phyloP scores from a whole-genome alignment of 35 echinoderm and acorn worm species.

The Diadema setosum region DNA sequence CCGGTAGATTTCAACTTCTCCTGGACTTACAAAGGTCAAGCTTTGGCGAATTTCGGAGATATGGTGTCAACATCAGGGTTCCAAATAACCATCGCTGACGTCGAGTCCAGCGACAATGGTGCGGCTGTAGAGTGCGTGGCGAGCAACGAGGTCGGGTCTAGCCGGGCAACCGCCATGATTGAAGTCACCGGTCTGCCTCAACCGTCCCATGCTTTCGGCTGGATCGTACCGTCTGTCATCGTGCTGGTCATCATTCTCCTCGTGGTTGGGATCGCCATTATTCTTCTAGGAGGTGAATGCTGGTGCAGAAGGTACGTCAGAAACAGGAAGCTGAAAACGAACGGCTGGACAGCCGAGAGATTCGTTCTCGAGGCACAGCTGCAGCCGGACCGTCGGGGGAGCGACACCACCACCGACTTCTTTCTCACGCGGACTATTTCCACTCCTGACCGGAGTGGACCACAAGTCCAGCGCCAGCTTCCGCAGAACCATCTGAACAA shows the following conservation, averaged over 20 bases:
- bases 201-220: not conserved
- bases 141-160: not conserved
- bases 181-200: not conserved
- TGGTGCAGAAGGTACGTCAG: not conserved
- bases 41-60: not conserved
- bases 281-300: not conserved
- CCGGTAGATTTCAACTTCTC: not conserved
- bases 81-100: not conserved
- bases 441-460: not conserved
- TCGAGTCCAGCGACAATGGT: not conserved
- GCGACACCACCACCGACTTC: conserved; percentile 8
- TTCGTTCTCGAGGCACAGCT: not conserved
- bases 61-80: not conserved
- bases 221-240: not conserved
- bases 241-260: not conserved
- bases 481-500: not conserved
- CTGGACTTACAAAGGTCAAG: not conserved
- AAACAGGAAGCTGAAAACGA: not conserved
- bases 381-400: not conserved
- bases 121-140: not conserved
- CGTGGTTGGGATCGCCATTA: not conserved
- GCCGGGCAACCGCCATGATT: not conserved
- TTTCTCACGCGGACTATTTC: not conserved
- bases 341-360: not conserved
- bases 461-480: not conserved